Evolutionary conservation across 2,888 invertebrate genomes (phyloP), one percentile per base, ranked within the genome.

Genomic region (Melipona beecheii): DNA sequence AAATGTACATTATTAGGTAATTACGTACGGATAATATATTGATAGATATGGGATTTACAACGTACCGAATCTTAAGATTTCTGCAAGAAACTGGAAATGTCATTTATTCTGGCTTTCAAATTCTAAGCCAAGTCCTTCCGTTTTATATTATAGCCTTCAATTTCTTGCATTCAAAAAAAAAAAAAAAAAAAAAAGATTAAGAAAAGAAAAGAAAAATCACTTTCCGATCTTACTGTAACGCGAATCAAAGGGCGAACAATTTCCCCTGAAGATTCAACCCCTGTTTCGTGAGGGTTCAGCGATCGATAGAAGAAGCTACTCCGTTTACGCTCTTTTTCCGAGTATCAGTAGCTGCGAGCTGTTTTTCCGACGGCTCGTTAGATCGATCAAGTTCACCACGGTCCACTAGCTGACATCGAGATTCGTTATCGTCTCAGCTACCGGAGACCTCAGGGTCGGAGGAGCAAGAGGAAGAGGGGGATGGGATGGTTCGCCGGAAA

Each of bases 391-490:
- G 72, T 82, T 77, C 50, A 70, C 65, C 72, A 65, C 68, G 77
- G 79, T 80, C 84, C 81, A 60, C 74, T 65, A 71, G 68, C 71
- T 80, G 82, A 81, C 78, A 75, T 81, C 78, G 79, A 84, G 83
- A 86, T 87, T 87, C 86, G 87, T 87, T 87, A 87, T 87, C 87
- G 81, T 76, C 72, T 56, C 36, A 15, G 19, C 15, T 58, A n/a
- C 15, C 56, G n/a, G 13, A 2, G 56, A 58, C 24, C n/a, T 58
- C 4, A 13, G 56, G 79, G 70, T 68, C 76, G 72, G 77, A 75
- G 56, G 9, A 36, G 36, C 9, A 36, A 6, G 43, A 43, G 43
- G 11, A 9, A 9, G 15, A 19, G 52, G 21, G 19, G 19, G 21
- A 6, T 21, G 52, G 4, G 19, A 4, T 60, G n/a, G n/a, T n/a